Base-by-base conservation (phyloP, 2,797 vertebrate species). In the Eleutherodactylus coqui region DNA sequence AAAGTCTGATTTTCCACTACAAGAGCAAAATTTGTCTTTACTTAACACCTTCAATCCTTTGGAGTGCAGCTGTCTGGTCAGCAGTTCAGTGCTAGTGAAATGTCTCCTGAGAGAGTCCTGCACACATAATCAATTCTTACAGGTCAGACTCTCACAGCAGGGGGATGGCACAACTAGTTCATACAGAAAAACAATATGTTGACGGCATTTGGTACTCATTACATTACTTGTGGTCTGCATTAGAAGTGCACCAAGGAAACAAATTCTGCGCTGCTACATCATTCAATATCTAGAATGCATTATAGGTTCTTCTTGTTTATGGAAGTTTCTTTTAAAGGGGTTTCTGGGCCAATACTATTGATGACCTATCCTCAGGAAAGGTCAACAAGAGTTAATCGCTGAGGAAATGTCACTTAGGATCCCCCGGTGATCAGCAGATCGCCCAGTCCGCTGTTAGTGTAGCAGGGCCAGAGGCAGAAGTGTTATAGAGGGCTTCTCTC, bases 1-100 rank as follows among this genome's bases (percentile, higher is more conserved):
- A 88, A 88, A 88, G 86, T 58, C 85, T 78, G 24, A 80, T 82
- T 83, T 83, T 62, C 69, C 27, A 79, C 77, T 79, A 84, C 75
- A 87, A 72, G 64, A 83, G 62, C 64, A 67, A 79, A 47, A 79
- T 79, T 79, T 85, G 60, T 85, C 76, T 79, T 80, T 80, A 72
- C 67, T 80, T 80, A 85, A 79, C 83, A 79, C 83, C 83, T 85
- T 85, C 83, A 55, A 45, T 41, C 51, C 75, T 70, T 41, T 82
- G 36, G 14, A 82, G 80, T 55, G 64, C 67, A 38, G 47, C 80
- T 27, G 67, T 51, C 36, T 38, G 80, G 24, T 21, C 64, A 41
- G 62, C 79, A 41, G 62, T 49, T 70, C 79, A 82, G 10, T 38
- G 34, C 45, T 38, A 53, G 80, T 82, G 32, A 72, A 29, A 49